A percentile compares a stretch with the other conserved stretches of the same genome.
Evolutionary conservation across 2,113 vertebrate genomes (phyloP).

Genomic region (Cinclus mexicanus): DNA sequence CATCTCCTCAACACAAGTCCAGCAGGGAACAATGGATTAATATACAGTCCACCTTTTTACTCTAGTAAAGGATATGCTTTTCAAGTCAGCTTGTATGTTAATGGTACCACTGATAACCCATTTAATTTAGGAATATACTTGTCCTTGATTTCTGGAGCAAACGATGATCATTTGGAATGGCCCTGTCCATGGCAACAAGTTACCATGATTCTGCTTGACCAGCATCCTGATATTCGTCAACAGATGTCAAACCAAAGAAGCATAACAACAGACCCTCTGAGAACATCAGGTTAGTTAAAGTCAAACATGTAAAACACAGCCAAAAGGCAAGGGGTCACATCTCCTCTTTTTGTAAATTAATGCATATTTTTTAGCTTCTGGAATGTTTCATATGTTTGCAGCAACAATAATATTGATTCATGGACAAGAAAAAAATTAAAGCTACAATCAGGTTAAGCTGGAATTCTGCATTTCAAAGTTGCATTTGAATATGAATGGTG

Average conservation of each 20-base stretch:
- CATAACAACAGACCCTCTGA: conserved; percentile 81
- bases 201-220: conserved; percentile 84
- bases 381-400: not conserved
- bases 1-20: conserved; percentile 69
- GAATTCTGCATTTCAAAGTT: not conserved
- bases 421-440: not conserved
- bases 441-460: not conserved
- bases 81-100: conserved; percentile 79
- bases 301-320: not conserved
- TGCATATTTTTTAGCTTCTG: not conserved
- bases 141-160: conserved; percentile 82
- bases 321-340: not conserved
- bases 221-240: conserved; percentile 84
- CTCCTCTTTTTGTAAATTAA: not conserved
- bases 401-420: not conserved
- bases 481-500: not conserved
- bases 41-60: conserved; percentile 85
- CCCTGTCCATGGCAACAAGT: conserved; percentile 88
- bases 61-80: conserved; percentile 88
- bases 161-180: conserved; percentile 83
- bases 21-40: not conserved
- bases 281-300: conserved; percentile 69
- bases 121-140: conserved; percentile 78
- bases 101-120: not conserved
- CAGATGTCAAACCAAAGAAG: conserved; percentile 86